Percentiles rank a stretch among this genome's conserved stretches.
phyloP scores from a whole-genome alignment of 2,113 vertebrate genomes.

The Myotis yumanensis region DNA sequence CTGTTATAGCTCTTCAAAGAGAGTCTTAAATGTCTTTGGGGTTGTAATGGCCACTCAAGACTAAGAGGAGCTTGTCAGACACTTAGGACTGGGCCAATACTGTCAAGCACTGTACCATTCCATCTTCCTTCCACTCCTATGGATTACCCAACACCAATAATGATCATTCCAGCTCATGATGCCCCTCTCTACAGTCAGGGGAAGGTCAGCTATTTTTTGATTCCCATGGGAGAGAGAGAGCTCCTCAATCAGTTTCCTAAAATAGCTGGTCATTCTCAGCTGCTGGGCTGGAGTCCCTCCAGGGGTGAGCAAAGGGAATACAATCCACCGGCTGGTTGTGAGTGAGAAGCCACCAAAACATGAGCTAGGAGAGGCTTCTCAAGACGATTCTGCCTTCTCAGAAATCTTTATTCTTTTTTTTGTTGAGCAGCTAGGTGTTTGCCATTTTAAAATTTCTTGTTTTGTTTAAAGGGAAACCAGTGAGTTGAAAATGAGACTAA shows the following conservation, averaged over 20 bases:
- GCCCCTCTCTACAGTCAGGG: slow-evolving; percentile 67
- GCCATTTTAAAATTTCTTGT: background rate
- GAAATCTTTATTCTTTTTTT: slow-evolving; percentile 28
- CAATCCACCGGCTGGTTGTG: background rate
- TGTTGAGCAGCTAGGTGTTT: slow-evolving; percentile 1
- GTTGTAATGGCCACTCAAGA: background rate
- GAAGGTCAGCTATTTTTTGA: slow-evolving; percentile 89
- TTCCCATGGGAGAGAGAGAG: slow-evolving; percentile 81
- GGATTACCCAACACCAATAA: slow-evolving; percentile 76
- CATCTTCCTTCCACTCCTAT: slow-evolving; percentile 47
- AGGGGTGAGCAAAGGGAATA: slow-evolving; percentile 75
- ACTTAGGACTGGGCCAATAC: background rate
- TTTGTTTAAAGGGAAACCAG: slow-evolving; percentile 33
- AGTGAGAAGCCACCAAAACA: slow-evolving; percentile 64
- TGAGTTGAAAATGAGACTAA: slow-evolving; percentile 89
- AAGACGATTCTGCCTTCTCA: slow-evolving; percentile 47
- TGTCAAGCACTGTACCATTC: background rate
- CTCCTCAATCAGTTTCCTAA: slow-evolving; percentile 90
- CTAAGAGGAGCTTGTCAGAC: background rate
- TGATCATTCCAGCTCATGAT: slow-evolving; percentile 67
- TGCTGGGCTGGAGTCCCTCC: slow-evolving; percentile 83
- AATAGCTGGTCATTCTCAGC: slow-evolving; percentile 90
- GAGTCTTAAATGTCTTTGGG: background rate
- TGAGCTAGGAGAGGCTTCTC: slow-evolving; percentile 59
- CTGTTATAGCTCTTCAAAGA: background rate